These are phyloP conservation scores for Macaria notata DNA, from an alignment of 2,888 invertebrate species.

Conservation along the genomic window DNA sequence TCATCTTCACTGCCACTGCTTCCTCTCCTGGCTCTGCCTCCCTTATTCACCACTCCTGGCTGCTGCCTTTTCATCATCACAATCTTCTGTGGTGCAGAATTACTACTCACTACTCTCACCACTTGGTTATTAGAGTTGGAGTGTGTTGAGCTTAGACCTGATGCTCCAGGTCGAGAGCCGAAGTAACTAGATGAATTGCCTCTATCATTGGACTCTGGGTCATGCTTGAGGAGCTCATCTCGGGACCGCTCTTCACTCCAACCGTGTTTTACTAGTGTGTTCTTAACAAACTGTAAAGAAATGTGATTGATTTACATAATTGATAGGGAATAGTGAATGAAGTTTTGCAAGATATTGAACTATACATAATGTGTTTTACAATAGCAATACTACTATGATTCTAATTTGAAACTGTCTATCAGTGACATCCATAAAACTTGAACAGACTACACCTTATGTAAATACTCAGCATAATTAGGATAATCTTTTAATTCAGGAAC, in stretches of 20 bases:
- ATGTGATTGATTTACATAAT: neutral
- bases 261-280: constrained; percentile 75
- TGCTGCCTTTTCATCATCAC: constrained; percentile 48
- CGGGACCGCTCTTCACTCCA: constrained; percentile 82
- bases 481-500: too few species aligned
- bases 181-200: constrained; percentile 39
- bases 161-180: constrained; percentile 51
- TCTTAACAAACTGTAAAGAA: constrained; percentile 75
- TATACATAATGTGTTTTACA: too few species aligned
- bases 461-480: too few species aligned
- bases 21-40: constrained; percentile 72
- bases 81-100: constrained; percentile 41
- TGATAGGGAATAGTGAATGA: too few species aligned
- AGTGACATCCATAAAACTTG: too few species aligned
- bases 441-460: too few species aligned
- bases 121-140: constrained; percentile 3
- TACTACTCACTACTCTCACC: neutral
- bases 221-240: constrained; percentile 75
- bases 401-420: too few species aligned
- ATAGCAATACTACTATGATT: too few species aligned
- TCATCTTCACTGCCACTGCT: constrained; percentile 83
- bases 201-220: constrained; percentile 70
- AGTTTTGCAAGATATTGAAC: too few species aligned
- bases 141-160: constrained; percentile 37
- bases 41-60: constrained; percentile 40